Conservation (phyloP, 2,888 invertebrate genomes). For the Cryptophagus acutangulus region DNA sequence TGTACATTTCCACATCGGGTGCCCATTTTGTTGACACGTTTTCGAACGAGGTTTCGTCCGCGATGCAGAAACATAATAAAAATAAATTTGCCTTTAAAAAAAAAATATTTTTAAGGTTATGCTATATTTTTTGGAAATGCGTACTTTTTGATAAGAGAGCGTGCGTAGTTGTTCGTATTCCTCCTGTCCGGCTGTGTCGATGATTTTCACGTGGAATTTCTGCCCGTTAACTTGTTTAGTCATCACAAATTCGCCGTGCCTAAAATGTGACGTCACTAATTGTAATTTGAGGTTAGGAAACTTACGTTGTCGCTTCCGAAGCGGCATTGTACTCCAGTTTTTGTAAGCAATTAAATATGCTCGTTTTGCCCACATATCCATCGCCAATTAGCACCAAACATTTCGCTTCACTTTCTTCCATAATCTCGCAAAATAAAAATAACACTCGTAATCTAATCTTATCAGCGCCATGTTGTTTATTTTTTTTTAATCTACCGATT, state of each 20-base stretch:
- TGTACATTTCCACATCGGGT: slow-evolving; percentile 21
- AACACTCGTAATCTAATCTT: too few species aligned
- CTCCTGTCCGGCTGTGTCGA: slow-evolving; percentile 75
- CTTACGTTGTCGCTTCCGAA: slow-evolving; percentile 11
- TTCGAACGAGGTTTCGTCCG: slow-evolving; percentile 25
- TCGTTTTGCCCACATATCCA: slow-evolving; percentile 83
- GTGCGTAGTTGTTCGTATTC: slow-evolving; percentile 53
- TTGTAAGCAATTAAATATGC: slow-evolving; percentile 73
- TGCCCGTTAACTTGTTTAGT: slow-evolving; percentile 9
- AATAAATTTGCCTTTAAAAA: slow-evolving; percentile 25
- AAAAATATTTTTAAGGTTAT: slow-evolving; percentile 3
- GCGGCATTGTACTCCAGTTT: too few species aligned
- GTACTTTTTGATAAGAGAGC: slow-evolving; percentile 21
- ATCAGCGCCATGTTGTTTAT: too few species aligned
- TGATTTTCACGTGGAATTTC: slow-evolving; percentile 12
- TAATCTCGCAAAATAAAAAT: too few species aligned
- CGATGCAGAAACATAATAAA: slow-evolving; percentile 29
- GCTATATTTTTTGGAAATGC: slow-evolving; percentile 4
- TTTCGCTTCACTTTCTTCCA: not conserved
- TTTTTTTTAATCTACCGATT: too few species aligned
- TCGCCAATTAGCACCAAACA: slow-evolving; percentile 58
- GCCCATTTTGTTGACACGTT: slow-evolving; percentile 28
- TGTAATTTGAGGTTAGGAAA: too few species aligned
- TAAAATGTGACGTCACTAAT: too few species aligned
- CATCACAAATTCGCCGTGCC: slow-evolving; percentile 18